phyloP scores from a whole-genome alignment of 2,797 vertebrate genomes.

The Meda fulgida region DNA sequence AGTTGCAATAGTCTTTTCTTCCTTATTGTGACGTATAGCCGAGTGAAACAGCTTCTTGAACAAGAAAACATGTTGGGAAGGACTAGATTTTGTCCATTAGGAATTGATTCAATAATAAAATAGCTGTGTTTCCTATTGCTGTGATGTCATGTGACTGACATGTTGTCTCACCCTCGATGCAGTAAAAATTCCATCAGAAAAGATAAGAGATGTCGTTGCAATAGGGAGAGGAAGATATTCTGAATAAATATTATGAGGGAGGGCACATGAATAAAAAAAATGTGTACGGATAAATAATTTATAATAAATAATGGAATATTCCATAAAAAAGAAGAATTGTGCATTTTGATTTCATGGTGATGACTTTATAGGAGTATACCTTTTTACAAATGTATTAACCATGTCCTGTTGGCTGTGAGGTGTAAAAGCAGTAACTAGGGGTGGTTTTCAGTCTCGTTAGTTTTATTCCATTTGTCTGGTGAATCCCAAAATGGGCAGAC shows the following conservation, averaged over 20 bases:
- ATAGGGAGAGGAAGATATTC: neutral
- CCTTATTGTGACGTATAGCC: neutral
- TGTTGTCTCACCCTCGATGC: neutral
- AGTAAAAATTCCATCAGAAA: neutral
- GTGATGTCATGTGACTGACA: neutral
- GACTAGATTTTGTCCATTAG: neutral
- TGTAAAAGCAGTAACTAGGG: neutral
- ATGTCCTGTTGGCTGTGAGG: neutral
- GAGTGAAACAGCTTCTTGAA: neutral
- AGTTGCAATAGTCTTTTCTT: neutral
- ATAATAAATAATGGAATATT: neutral
- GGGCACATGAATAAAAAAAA: neutral
- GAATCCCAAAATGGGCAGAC: conserved; percentile 30
- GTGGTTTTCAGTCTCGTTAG: conserved; percentile 8
- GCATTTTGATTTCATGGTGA: no score
- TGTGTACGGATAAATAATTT: neutral
- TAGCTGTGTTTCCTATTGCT: neutral
- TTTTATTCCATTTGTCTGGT: conserved; percentile 4
- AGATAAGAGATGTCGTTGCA: neutral
- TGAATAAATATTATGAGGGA: neutral
- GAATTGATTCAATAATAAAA: neutral
- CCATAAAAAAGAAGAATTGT: neutral
- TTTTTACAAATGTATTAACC: conserved; percentile 1
- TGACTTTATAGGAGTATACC: neutral
- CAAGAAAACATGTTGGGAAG: neutral